Evolutionary conservation across 1,140 invertebrate species (phyloP).

Genomic region (Ganaspis sp.): DNA sequence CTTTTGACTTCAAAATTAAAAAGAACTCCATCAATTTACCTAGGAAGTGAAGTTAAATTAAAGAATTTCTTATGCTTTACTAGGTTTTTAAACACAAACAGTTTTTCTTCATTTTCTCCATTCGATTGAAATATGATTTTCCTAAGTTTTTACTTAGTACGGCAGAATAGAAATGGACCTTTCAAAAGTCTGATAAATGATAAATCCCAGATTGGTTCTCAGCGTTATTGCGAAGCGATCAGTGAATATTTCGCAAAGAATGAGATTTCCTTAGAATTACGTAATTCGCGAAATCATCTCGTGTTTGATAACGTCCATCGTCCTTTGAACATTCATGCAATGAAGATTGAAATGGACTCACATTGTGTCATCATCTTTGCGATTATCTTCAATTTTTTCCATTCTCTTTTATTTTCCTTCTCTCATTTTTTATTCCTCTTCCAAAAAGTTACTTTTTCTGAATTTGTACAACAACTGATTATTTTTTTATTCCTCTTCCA

Average conservation of each 20-base stretch:
- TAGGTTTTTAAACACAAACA: too few relatives aligned
- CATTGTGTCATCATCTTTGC: constrained; percentile 53
- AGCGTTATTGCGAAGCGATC: neutral
- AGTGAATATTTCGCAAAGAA: constrained; percentile 15
- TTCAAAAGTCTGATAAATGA: neutral
- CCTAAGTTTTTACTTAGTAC: too few relatives aligned
- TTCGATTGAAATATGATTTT: too few relatives aligned
- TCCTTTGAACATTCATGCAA: constrained; percentile 61
- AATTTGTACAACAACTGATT: too few relatives aligned
- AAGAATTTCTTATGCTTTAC: too few relatives aligned
- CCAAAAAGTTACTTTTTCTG: too few relatives aligned
- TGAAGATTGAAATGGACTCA: constrained; percentile 37
- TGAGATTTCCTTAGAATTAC: constrained; percentile 41
- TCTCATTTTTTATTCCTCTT: constrained; percentile 9
- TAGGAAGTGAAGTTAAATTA: too few relatives aligned
- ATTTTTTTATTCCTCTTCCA: too few relatives aligned
- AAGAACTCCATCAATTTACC: too few relatives aligned
- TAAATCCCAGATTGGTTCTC: neutral
- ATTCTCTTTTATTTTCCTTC: constrained; percentile 15
- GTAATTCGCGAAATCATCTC: constrained; percentile 55
- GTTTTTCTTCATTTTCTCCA: too few relatives aligned
- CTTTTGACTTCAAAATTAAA: too few relatives aligned
- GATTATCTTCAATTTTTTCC: neutral
- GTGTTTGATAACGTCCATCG: constrained; percentile 62
- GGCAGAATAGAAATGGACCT: constrained; percentile 2